Evolutionary conservation across 2,113 vertebrate species (phyloP), one percentile per base, ranked within the genome.

Genomic region (Neogale vison): DNA sequence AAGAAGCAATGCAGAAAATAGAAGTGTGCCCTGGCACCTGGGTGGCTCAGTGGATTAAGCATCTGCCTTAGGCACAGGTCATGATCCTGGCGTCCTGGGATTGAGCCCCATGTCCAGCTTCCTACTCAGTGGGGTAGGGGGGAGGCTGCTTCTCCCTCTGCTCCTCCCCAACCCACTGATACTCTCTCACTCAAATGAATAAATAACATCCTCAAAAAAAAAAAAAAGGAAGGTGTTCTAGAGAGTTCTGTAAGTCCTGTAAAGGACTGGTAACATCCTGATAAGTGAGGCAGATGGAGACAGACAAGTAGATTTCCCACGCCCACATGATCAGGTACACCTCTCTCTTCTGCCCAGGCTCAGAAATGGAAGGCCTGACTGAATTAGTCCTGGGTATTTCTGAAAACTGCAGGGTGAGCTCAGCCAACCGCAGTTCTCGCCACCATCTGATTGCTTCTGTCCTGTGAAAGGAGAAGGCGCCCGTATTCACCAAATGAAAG

Each of bases 391-490:
- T n/a, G 47, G 17, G 88, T 92, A 79, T 89, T 71, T 88, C 47
- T 90, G 71, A 93, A 96, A 89, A 96, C 39, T 84, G 47, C 67
- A 89, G 12, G n/a, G 31, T 11, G 23, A 93, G 21, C 11, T 93
- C 47, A 86, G 47, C 36, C 81, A 90, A 59, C 1, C 26, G 84
- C 36, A 45, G 57, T 10, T 42, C 24, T 93, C 20, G 80, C 24
- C 71, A 85, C 67, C 39, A 69, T 72, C 69, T 74, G n/a, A 86
- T 74, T 83, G 26, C 15, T 63, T 55, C 65, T 86, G 36, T 67
- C 61, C 39, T 85, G 50, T 36, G 34, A 80, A 74, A 65, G 26
- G 61, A 88, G 71, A 88, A 52, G 1, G 26, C 79, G 71, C 29
- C 18, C 65, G 1, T 7, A 59, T 12, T 76, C 52, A 11, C 34